These are phyloP conservation scores for Pemphredon lugubris DNA, from an alignment of 2,888 invertebrate genomes.

Conservation along the genomic window DNA sequence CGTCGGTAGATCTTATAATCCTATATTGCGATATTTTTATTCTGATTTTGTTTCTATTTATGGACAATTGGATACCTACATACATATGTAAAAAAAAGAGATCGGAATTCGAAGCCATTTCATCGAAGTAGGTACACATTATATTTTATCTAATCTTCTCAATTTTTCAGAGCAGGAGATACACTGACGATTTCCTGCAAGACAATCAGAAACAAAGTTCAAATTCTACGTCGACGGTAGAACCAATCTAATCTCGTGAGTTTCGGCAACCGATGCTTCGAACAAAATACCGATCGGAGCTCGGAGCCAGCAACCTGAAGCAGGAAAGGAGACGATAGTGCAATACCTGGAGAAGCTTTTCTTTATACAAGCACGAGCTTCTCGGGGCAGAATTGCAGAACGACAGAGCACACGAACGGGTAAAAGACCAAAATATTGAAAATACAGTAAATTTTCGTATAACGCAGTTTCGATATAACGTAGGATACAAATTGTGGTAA, in stretches of 20 bases:
- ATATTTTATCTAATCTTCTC: conserved; percentile 26
- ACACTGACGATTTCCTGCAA: neutral
- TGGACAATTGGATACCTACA: too few relatives aligned
- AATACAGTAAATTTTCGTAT: too few relatives aligned
- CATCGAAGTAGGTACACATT: too few relatives aligned
- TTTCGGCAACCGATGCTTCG: conserved; percentile 38
- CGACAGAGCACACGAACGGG: conserved; percentile 42
- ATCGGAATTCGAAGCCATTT: too few relatives aligned
- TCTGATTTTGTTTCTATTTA: too few relatives aligned
- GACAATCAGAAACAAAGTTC: conserved; percentile 19
- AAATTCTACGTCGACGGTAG: conserved; percentile 1
- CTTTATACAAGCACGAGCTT: conserved; percentile 19
- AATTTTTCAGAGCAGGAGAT: conserved; percentile 14
- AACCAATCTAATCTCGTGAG: neutral
- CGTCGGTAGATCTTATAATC: too few relatives aligned
- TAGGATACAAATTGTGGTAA: too few relatives aligned
- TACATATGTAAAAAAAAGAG: too few relatives aligned
- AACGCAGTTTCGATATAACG: too few relatives aligned
- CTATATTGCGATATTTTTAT: too few relatives aligned
- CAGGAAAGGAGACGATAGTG: conserved; percentile 34
- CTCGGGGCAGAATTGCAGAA: conserved; percentile 56
- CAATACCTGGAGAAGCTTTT: conserved; percentile 34
- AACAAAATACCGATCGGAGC: conserved; percentile 20
- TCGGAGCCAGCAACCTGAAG: conserved; percentile 44
- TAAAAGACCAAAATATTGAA: neutral